Evolutionary conservation across 2,888 invertebrate species (phyloP).

Genomic region (Netelia inedita): DNA sequence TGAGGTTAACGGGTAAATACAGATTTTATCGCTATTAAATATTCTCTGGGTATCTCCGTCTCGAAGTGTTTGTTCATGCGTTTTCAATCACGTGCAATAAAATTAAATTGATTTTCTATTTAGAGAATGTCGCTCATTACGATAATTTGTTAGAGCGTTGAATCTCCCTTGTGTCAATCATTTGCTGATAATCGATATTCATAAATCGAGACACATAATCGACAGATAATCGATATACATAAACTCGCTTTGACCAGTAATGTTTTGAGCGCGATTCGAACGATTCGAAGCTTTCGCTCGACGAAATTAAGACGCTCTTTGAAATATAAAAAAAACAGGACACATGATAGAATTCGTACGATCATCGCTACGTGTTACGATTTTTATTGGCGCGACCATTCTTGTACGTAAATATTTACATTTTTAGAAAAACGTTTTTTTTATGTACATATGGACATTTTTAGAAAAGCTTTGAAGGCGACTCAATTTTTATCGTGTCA

Average conservation of each 20-base stretch:
- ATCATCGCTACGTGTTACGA: neutral
- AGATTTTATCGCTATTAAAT: too few species aligned
- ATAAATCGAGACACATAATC: too few species aligned
- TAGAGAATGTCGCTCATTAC: too few species aligned
- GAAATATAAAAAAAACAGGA: conserved; percentile 68
- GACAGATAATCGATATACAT: conserved; percentile 93
- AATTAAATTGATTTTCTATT: neutral
- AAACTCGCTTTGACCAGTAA: conserved; percentile 92
- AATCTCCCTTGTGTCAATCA: conserved; percentile 97
- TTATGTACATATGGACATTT: too few species aligned
- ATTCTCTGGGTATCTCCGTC: too few species aligned
- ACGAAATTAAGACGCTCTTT: conserved; percentile 92
- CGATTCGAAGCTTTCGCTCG: conserved; percentile 91
- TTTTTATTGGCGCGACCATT: neutral
- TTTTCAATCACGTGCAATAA: neutral
- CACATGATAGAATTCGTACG: neutral
- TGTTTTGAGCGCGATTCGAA: conserved; percentile 90
- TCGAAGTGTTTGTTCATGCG: too few species aligned
- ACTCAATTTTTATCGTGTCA: neutral
- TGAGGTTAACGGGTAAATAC: too few species aligned
- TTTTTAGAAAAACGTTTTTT: neutral
- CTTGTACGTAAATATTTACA: neutral
- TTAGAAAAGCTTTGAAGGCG: too few species aligned
- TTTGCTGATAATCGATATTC: conserved; percentile 95
- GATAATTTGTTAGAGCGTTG: conserved; percentile 82